phyloP scores from a whole-genome alignment of 2,797 vertebrate species.

The Falco columbarius region DNA sequence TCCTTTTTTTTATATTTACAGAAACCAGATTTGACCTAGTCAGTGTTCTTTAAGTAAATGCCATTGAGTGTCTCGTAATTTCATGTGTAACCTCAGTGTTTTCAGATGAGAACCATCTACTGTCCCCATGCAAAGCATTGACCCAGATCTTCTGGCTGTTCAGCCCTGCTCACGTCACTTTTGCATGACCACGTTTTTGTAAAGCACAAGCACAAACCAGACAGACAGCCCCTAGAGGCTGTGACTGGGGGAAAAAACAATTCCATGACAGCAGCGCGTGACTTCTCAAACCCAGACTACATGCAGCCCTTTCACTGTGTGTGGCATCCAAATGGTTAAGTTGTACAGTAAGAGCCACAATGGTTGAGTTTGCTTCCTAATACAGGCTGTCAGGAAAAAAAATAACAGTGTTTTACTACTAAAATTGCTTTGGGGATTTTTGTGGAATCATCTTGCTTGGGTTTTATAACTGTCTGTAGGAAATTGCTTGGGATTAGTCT shows the following conservation, averaged over 20 bases:
- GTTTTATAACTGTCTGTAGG: conserved; percentile 12
- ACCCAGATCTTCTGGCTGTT: neutral
- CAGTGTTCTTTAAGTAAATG: neutral
- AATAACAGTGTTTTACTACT: neutral
- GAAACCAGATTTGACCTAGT: neutral
- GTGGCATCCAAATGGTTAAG: neutral
- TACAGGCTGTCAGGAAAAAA: neutral
- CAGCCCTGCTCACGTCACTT: neutral
- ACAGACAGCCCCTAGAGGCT: neutral
- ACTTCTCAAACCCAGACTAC: neutral
- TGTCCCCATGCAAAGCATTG: neutral
- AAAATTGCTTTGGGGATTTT: conserved; percentile 16
- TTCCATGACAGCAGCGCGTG: neutral
- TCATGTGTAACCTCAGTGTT: neutral
- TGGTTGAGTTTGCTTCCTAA: neutral
- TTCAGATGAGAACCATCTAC: neutral
- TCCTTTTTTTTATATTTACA: accelerated
- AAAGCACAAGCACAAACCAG: neutral
- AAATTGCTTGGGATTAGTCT: conserved; percentile 36
- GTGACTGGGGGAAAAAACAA: neutral
- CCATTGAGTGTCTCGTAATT: neutral
- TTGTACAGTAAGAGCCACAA: neutral
- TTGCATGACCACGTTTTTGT: neutral
- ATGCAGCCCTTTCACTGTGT: neutral
- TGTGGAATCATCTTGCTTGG: conserved; percentile 25